A percentile compares a stretch with the other conserved stretches of the same genome.
phyloP scores from a whole-genome alignment of 2,113 vertebrate species.

The Ranitomeya variabilis region DNA sequence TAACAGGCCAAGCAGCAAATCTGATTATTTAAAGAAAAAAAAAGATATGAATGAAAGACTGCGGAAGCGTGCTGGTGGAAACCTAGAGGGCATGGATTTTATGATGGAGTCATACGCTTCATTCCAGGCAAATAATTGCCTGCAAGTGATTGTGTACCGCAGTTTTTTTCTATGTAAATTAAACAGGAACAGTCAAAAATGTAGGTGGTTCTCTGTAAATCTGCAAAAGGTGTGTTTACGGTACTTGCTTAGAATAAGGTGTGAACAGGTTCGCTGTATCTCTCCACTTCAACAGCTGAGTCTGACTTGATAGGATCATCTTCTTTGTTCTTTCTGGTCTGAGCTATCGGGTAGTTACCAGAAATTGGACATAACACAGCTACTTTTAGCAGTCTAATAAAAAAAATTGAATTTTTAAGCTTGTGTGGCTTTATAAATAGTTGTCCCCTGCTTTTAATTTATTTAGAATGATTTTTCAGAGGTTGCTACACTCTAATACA shows the following conservation, averaged over 20 bases:
- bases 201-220: background rate
- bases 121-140: background rate
- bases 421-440: background rate
- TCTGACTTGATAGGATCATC: background rate
- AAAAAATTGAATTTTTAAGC: background rate
- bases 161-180: background rate
- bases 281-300: background rate
- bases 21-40: constrained; percentile 74
- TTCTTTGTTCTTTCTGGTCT: background rate
- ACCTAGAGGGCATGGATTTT: background rate
- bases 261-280: background rate
- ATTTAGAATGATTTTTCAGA: background rate
- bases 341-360: background rate
- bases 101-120: constrained; percentile 18
- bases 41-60: constrained; percentile 59
- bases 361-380: background rate
- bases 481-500: no score
- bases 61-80: background rate
- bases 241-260: background rate
- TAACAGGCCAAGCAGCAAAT: constrained; percentile 69
- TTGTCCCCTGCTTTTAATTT: background rate
- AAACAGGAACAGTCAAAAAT: background rate
- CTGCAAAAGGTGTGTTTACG: background rate
- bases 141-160: background rate
- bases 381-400: background rate